Conservation (phyloP, 2,113 vertebrate genomes). For the Gymnogyps californianus region DNA sequence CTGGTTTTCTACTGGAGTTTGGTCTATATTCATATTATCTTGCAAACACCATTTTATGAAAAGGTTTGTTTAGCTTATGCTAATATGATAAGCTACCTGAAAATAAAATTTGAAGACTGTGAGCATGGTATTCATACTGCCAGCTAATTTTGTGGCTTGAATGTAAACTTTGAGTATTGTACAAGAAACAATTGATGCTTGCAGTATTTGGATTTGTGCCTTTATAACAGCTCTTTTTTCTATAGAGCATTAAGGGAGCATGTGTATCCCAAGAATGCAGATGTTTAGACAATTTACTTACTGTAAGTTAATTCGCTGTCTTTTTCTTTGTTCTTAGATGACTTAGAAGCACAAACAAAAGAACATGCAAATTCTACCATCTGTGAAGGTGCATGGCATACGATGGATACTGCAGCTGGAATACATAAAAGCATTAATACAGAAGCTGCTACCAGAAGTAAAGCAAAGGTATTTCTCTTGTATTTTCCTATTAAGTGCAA, state of each 20-base stretch:
- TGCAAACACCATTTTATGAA: neutral
- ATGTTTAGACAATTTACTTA: neutral
- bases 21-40: neutral
- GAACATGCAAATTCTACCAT: conserved; percentile 31
- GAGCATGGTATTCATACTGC: neutral
- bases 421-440: conserved; percentile 1
- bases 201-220: neutral
- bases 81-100: neutral
- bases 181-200: neutral
- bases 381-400: conserved; percentile 36
- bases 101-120: neutral
- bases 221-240: neutral
- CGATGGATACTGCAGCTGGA: conserved; percentile 9
- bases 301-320: neutral
- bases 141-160: neutral
- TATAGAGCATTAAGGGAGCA: neutral
- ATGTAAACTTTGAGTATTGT: neutral
- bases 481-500: neutral
- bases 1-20: neutral
- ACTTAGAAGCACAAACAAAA: conserved; percentile 72
- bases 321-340: conserved; percentile 63
- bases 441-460: neutral
- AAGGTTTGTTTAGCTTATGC: neutral
- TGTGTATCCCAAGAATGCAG: neutral
- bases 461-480: conserved; percentile 44